Percentiles rank a stretch among this genome's conserved stretches.
Conservation (phyloP, 2,888 invertebrate species). For the Achlya flavicornis region DNA sequence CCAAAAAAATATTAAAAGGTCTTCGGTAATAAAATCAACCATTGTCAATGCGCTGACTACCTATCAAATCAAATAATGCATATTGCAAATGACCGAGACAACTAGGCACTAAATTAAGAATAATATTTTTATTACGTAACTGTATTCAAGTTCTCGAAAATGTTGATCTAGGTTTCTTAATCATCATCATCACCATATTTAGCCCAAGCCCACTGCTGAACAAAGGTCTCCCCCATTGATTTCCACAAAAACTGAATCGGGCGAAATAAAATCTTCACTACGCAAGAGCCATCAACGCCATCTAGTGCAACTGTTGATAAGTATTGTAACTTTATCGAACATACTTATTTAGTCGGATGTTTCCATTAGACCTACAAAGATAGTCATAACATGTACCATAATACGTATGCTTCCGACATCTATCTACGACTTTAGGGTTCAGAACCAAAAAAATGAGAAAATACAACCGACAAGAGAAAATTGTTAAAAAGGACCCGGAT, state of each 20-base stretch:
- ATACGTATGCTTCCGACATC: too few relatives aligned
- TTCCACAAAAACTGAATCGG: too few relatives aligned
- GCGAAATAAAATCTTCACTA: background rate
- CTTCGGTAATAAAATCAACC: background rate
- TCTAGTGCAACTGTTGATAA: background rate
- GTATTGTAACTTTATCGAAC: background rate
- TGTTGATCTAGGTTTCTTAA: too few relatives aligned
- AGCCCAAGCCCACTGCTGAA: too few relatives aligned
- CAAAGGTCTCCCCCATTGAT: too few relatives aligned
- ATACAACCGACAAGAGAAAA: too few relatives aligned
- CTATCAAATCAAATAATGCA: background rate
- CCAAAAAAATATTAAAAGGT: background rate
- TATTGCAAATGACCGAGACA: background rate
- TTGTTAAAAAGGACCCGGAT: too few relatives aligned
- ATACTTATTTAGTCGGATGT: background rate
- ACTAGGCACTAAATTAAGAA: background rate
- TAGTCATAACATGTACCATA: too few relatives aligned
- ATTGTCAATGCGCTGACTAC: background rate
- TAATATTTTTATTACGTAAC: background rate
- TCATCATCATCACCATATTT: too few relatives aligned
- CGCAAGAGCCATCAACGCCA: background rate
- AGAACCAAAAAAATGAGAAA: too few relatives aligned
- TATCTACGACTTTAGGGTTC: too few relatives aligned
- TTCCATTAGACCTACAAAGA: too few relatives aligned
- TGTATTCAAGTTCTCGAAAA: background rate